Base-by-base conservation (phyloP, 2,888 invertebrate species). In the Drosophila trichaetosa region DNA sequence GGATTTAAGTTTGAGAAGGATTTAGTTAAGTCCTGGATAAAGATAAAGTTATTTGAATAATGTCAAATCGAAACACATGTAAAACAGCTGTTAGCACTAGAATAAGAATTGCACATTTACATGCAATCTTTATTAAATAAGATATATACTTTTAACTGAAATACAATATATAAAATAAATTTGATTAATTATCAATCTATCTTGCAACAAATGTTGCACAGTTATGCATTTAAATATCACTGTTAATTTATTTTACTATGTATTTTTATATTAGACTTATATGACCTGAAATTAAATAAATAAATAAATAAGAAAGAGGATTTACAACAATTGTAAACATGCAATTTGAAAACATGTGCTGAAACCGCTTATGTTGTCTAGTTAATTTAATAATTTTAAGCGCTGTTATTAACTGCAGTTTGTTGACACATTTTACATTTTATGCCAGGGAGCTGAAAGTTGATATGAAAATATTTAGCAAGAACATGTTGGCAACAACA, bases 371-470 rank as follows among this genome's bases (percentile, higher is more conserved):
- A 21, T 13, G 13, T 21, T 46, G 10, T 54, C 18, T 13, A 53
- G 24, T 64, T 76, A 64, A 76, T 61, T 76, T 64, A 68, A 69
- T 68, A 53, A 62, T 38, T 64, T 51, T 10, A 42, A 57, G 38
- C 48, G 49, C 46, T 67, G 56, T 54, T 60, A 36, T 63, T 76
- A 59, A 76, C 31, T 59, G 38, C n/a, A 77, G 49, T 77, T 67
- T 76, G 77, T 67, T 77, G 77, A 64, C 78, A 78, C 64, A 78
- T 59, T 77, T 64, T 61, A 64, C 58, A 40, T 21, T 29, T 10
- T 18, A 29, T 56, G 31, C 18, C 59, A 34, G 60, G 21, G 27
- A n/a, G 59, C 46, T 21, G 24, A 16, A 52, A 49, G 48, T 73
- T 48, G 46, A 34, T 71, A 42, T 61, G 34, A 56, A 67, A 73